phyloP scores from a whole-genome alignment of 1,140 invertebrate species.

The Whitmania pigra region DNA sequence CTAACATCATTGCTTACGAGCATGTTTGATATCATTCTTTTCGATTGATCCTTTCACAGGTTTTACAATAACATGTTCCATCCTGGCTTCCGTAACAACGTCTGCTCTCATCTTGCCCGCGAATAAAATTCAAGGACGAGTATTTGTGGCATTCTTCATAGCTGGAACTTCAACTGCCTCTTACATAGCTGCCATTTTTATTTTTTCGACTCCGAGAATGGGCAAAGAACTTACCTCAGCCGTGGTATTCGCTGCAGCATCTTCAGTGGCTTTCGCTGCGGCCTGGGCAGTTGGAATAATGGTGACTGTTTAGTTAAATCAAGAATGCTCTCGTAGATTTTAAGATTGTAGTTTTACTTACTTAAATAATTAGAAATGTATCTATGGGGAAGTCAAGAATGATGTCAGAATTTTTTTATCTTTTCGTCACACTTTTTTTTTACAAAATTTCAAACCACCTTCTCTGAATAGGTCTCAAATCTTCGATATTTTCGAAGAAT shows the following conservation, averaged over 20 bases:
- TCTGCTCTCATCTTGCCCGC: conserved; percentile 13
- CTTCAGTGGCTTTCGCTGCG: conserved; percentile 10
- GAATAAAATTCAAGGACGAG: neutral
- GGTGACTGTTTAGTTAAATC: neutral
- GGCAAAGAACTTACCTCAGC: conserved; percentile 7
- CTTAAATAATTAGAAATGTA: too few species aligned
- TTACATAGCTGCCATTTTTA: conserved; percentile 6
- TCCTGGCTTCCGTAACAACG: conserved; percentile 4
- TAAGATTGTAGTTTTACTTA: too few species aligned
- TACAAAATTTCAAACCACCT: too few species aligned
- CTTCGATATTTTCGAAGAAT: too few species aligned
- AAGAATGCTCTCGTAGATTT: too few species aligned
- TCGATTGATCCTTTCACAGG: neutral
- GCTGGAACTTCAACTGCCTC: conserved; percentile 1
- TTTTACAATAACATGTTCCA: conserved; percentile 9
- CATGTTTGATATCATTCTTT: too few species aligned
- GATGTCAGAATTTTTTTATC: too few species aligned
- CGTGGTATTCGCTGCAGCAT: conserved; percentile 10
- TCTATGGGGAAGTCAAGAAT: too few species aligned
- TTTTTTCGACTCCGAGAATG: neutral
- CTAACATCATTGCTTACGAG: too few species aligned
- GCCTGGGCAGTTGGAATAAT: conserved; percentile 13
- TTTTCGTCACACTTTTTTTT: too few species aligned
- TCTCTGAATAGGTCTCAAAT: too few species aligned
- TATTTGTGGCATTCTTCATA: neutral